These are phyloP conservation scores for Drosophila subobscura DNA, from an alignment of 1,140 invertebrate species.

Conservation along the genomic window DNA sequence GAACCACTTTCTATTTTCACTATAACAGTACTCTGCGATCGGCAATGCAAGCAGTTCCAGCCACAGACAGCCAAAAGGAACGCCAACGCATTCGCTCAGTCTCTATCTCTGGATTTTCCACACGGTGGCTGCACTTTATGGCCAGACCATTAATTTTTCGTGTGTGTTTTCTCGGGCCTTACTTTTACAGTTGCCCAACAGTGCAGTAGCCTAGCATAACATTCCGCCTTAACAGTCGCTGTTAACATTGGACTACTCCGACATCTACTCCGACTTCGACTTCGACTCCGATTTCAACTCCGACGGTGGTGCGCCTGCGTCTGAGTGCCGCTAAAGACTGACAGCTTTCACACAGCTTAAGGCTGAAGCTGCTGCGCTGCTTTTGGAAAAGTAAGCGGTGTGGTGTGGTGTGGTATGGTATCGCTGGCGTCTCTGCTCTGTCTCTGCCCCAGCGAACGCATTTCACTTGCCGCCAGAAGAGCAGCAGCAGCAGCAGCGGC, in stretches of 20 bases:
- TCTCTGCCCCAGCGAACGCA: constrained; percentile 50
- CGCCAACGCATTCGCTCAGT: constrained; percentile 33
- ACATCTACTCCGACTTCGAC: constrained; percentile 13
- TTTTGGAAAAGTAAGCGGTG: constrained; percentile 74
- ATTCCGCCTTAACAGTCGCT: constrained; percentile 46
- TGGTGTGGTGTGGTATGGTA: constrained; percentile 5
- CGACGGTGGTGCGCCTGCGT: constrained; percentile 61
- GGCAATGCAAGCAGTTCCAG: constrained; percentile 22
- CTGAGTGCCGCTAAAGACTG: constrained; percentile 70
- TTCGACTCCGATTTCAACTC: constrained; percentile 21
- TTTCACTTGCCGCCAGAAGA: constrained; percentile 67
- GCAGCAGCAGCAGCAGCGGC: constrained; percentile 34
- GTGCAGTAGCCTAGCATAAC: constrained; percentile 40
- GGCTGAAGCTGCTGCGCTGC: constrained; percentile 45
- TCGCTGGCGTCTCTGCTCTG: background rate
- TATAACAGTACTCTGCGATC: constrained; percentile 72
- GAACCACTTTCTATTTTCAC: constrained; percentile 83
- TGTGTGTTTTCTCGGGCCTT: constrained; percentile 30
- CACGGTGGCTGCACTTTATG: constrained; percentile 60
- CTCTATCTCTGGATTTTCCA: constrained; percentile 34
- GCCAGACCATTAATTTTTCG: constrained; percentile 49
- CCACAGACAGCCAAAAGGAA: constrained; percentile 40
- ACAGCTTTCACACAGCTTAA: constrained; percentile 70
- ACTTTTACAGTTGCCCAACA: constrained; percentile 33
- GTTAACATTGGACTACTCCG: constrained; percentile 24